phyloP scores from a whole-genome alignment of 2,888 invertebrate genomes.

The Himalopsyche kuldschensis region DNA sequence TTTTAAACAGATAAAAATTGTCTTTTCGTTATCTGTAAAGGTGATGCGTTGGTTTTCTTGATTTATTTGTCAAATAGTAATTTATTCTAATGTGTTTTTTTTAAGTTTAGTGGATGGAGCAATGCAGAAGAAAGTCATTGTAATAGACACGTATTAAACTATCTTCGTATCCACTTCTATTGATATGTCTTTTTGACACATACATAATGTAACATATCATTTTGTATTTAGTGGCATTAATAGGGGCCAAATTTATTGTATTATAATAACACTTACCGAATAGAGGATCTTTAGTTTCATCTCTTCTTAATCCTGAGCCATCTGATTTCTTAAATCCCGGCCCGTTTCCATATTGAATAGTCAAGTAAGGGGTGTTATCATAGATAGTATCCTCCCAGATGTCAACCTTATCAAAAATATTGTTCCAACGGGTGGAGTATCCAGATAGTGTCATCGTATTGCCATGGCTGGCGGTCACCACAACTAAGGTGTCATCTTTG shows the following conservation, averaged over 20 bases:
- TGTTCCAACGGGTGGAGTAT: constrained; percentile 67
- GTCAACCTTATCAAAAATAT: constrained; percentile 47
- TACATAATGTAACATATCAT: too few relatives aligned
- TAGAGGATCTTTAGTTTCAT: neutral
- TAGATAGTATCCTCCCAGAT: constrained; percentile 52
- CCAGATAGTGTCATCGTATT: constrained; percentile 78
- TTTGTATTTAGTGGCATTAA: too few relatives aligned
- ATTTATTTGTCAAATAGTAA: too few relatives aligned
- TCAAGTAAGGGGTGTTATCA: constrained; percentile 63
- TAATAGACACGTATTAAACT: too few relatives aligned
- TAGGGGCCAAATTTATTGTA: neutral
- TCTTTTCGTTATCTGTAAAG: too few relatives aligned
- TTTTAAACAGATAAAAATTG: too few relatives aligned
- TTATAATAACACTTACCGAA: neutral
- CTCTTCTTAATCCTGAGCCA: neutral
- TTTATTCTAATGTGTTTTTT: too few relatives aligned
- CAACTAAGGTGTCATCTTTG: constrained; percentile 75
- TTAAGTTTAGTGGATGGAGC: too few relatives aligned
- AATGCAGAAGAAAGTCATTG: too few relatives aligned
- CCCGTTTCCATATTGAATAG: constrained; percentile 70
- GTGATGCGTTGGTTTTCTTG: too few relatives aligned
- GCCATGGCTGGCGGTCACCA: constrained; percentile 79
- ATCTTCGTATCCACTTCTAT: too few relatives aligned
- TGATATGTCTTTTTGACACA: too few relatives aligned
- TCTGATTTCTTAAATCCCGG: constrained; percentile 55